Percentiles rank a stretch among this genome's conserved stretches.
Conservation (phyloP, 2,797 vertebrate species). For the Rhynchonycteris naso region DNA sequence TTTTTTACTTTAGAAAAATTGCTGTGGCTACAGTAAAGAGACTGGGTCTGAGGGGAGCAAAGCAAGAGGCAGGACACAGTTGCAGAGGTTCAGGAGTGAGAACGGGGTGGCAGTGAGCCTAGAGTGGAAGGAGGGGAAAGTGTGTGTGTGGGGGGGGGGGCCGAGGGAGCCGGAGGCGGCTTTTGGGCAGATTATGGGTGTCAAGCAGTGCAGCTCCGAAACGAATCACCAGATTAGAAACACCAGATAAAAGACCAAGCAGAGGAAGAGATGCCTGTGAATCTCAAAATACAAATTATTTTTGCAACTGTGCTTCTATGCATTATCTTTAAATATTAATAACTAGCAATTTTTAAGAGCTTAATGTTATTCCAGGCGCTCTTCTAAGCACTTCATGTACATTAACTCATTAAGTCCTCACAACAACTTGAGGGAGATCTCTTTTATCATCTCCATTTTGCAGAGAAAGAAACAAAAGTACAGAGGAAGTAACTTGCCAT, state of each 20-base stretch:
- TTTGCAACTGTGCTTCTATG: conserved; percentile 62
- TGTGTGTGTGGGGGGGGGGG: too few species aligned
- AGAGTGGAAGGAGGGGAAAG: too few species aligned
- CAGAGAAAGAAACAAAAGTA: not conserved
- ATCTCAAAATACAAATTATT: conserved; percentile 62
- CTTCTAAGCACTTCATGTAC: not conserved
- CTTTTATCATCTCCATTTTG: not conserved
- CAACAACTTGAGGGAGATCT: not conserved
- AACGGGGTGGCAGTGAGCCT: not conserved
- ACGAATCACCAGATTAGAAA: conserved; percentile 58
- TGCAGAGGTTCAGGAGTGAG: not conserved
- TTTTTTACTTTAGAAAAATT: not conserved
- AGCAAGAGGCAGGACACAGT: not conserved
- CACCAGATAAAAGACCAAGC: not conserved
- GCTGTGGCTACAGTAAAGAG: not conserved
- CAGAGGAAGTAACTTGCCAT: not conserved
- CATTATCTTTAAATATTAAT: conserved; percentile 77
- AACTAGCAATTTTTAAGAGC: conserved; percentile 34
- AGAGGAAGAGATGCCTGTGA: conserved; percentile 5
- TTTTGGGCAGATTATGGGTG: not conserved
- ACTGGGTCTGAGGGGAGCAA: not conserved
- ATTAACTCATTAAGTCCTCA: not conserved
- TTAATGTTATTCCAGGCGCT: not conserved
- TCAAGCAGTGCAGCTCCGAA: not conserved
- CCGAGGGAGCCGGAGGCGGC: not conserved